Base-by-base conservation (phyloP, 2,888 invertebrate genomes). In the Rhamphomyia laevipes region DNA sequence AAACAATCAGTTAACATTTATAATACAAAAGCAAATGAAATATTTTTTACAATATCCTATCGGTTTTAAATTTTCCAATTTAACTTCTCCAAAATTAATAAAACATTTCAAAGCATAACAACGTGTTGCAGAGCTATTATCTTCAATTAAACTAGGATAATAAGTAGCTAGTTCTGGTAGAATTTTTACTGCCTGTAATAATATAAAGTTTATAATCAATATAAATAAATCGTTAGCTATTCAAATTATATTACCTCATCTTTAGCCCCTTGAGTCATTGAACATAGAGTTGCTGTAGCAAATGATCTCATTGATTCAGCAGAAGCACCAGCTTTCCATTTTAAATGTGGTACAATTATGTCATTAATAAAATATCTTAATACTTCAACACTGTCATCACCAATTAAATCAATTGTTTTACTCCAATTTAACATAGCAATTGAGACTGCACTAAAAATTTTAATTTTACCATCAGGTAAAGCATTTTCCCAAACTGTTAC, bases 281-380 rank as follows among this genome's bases (percentile, higher is more conserved):
- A 60, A 42, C 68, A 70, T 1, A 71, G 48, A 1, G 64, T 64
- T 7, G 69, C 66, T 30, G 61, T 63, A n/a, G 70, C 71, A 52
- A 70, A 54, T 10, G 68, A 63, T 17, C 71, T 62, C 61, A 70
- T 61, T 0, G 66, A 61, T 53, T 70, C 70, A 10, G 67, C 63
- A 49, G 58, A 58, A 3, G 64, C 62, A 12, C 71, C 71, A 2
- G 64, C 65, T 48, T 60, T 62, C 71, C 71, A 71, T 3, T 48
- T 46, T 15, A 71, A 51, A 56, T 64, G 56, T 3, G 63, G 63
- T n/a, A 62, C 61, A 4, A 71, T 58, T n/a, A 68, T 51, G 2
- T 59, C 56, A 1, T 45, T 12, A 2, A 63, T 38, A 40, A 70
- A 64, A 11, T 51, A 48, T 4, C 48, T 46, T 16, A 70, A 44